These are phyloP conservation scores for Lagopus leucura DNA, from an alignment of 2,113 vertebrate genomes.

Conservation along the genomic window DNA sequence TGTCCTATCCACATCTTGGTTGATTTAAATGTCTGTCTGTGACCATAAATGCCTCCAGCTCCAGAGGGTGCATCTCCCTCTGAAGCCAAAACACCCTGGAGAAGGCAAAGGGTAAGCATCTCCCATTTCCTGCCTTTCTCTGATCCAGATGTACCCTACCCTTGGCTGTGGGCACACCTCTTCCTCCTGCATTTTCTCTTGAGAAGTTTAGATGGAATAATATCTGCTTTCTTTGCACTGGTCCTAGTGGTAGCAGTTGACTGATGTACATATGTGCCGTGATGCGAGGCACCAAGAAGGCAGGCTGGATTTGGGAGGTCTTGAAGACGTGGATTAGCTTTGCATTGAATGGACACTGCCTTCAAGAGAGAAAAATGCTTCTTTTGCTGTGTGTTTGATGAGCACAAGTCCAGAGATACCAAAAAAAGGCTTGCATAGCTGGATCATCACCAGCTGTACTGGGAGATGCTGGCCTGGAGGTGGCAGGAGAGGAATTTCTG, in stretches of 20 bases:
- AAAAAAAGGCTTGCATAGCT: fast-evolving
- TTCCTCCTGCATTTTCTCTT: background rate
- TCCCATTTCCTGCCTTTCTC: background rate
- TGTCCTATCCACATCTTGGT: background rate
- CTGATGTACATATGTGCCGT: background rate
- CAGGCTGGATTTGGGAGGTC: background rate
- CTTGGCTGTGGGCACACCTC: background rate
- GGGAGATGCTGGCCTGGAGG: background rate
- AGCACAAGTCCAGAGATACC: background rate
- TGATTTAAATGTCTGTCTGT: background rate
- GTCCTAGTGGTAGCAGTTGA: background rate
- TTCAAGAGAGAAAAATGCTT: background rate
- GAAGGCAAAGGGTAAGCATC: background rate
- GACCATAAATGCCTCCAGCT: background rate
- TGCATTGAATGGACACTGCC: background rate
- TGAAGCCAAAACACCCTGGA: background rate
- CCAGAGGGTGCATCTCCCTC: background rate
- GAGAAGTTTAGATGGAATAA: background rate
- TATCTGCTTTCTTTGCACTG: background rate
- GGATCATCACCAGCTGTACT: background rate
- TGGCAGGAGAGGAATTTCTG: background rate
- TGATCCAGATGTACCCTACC: background rate
- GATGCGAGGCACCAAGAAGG: fast-evolving
- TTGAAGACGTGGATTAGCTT: background rate
- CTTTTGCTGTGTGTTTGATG: background rate